These are phyloP conservation scores for Platynereis dumerilii DNA, from an alignment of 2,888 invertebrate species.

Conservation along the genomic window DNA sequence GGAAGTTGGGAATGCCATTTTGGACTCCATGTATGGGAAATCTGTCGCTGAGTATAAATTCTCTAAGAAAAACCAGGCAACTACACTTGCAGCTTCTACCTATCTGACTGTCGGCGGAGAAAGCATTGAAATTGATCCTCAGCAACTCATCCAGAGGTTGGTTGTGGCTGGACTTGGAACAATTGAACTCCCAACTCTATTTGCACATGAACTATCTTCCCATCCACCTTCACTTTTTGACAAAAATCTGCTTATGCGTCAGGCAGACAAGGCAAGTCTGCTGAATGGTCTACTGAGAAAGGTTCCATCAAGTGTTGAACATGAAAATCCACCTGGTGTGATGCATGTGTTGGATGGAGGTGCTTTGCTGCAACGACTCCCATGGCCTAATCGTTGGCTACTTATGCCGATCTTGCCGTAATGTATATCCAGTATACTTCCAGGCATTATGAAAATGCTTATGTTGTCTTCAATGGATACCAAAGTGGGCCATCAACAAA, in stretches of 20 bases:
- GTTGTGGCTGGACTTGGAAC: slow-evolving; percentile 27
- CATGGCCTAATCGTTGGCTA: too few species aligned
- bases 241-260: background rate
- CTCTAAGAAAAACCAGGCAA: too few species aligned
- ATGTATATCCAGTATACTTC: slow-evolving; percentile 30
- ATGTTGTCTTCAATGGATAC: slow-evolving; percentile 34
- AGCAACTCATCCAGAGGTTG: slow-evolving; percentile 40
- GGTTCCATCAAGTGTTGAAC: slow-evolving; percentile 32
- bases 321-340: too few species aligned
- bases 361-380: too few species aligned
- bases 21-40: too few species aligned
- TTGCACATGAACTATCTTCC: slow-evolving; percentile 24
- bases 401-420: too few species aligned
- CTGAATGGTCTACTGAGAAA: slow-evolving; percentile 10
- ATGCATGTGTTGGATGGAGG: too few species aligned
- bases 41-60: too few species aligned
- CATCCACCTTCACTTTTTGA: slow-evolving; percentile 28
- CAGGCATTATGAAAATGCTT: slow-evolving; percentile 28
- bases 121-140: slow-evolving; percentile 40
- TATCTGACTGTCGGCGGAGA: too few species aligned
- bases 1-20: too few species aligned
- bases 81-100: too few species aligned
- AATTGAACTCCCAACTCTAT: slow-evolving; percentile 17
- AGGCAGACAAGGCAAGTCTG: slow-evolving; percentile 4
- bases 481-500: slow-evolving; percentile 34